A percentile compares a stretch with the other conserved stretches of the same genome.
These are phyloP conservation scores for Trichogramma dendrolimi DNA, from an alignment of 2,888 invertebrate species.

Conservation along the genomic window DNA sequence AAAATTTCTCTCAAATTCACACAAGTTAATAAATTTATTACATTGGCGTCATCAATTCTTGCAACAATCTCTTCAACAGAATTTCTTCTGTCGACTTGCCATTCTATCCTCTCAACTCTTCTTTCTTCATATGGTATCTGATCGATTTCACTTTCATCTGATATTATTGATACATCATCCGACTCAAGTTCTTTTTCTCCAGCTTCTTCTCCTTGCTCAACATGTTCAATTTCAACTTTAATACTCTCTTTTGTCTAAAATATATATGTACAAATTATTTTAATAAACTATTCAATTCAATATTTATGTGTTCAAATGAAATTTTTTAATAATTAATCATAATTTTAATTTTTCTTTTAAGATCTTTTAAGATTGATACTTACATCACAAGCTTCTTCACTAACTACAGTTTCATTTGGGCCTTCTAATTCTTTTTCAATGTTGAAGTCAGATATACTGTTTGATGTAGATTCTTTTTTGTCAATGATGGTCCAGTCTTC, in stretches of 20 bases:
- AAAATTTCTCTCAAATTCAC: not conserved
- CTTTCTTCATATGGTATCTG: constrained; percentile 4
- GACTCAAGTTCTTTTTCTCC: constrained; percentile 26
- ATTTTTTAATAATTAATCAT: not conserved
- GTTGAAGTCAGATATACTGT: not conserved
- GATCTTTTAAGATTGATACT: not conserved
- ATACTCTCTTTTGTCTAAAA: constrained; percentile 15
- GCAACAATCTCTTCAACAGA: not conserved
- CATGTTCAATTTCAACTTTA: not conserved
- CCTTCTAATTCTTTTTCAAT: constrained; percentile 2
- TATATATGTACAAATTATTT: not conserved
- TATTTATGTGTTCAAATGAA: no score
- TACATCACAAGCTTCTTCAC: constrained; percentile 17
- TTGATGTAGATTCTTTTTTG: constrained; percentile 17
- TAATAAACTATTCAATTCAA: no score
- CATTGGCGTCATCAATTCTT: not conserved
- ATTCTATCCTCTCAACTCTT: constrained; percentile 17
- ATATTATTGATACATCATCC: constrained; percentile 28
- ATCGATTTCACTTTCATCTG: constrained; percentile 30
- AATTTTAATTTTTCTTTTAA: not conserved
- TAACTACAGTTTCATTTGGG: constrained; percentile 1
- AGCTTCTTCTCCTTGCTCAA: constrained; percentile 16
- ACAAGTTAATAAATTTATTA: constrained; percentile 14
- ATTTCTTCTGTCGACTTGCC: constrained; percentile 10
- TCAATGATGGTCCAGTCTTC: constrained; percentile 31